Evolutionary conservation across 2,113 vertebrate species (phyloP).

Genomic region (Thalassoma bifasciatum): DNA sequence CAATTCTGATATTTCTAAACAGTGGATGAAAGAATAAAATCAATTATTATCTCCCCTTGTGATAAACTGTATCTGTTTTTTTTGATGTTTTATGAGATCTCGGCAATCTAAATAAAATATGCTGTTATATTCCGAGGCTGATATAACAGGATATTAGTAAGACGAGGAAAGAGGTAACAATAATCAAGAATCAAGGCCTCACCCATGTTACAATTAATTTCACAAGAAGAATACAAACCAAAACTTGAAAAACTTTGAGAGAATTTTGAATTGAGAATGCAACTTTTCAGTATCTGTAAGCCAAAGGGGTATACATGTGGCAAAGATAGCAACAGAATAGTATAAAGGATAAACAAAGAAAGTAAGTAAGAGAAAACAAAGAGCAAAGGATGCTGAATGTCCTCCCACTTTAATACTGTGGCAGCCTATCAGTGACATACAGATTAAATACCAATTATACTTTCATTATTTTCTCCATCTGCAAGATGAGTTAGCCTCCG

Average conservation of each 20-base stretch:
- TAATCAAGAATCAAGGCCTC: background rate
- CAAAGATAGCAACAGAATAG: background rate
- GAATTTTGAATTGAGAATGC: too few species aligned
- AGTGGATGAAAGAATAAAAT: too few species aligned
- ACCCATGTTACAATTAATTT: background rate
- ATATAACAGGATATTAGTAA: background rate
- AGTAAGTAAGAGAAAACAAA: background rate
- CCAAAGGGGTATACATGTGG: too few species aligned
- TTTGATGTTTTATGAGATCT: background rate
- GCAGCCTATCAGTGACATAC: constrained; percentile 15
- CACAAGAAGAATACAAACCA: background rate
- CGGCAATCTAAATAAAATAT: background rate
- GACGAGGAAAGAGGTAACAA: too few species aligned
- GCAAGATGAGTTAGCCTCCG: constrained; percentile 18
- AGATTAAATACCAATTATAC: constrained; percentile 11
- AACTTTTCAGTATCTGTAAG: too few species aligned
- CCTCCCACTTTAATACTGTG: constrained; percentile 8
- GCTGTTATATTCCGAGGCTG: background rate
- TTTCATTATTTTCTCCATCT: constrained; percentile 33
- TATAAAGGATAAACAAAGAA: background rate
- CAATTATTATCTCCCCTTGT: background rate
- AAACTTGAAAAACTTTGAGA: too few species aligned
- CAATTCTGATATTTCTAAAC: too few species aligned
- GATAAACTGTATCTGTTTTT: background rate
- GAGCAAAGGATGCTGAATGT: background rate